These are phyloP conservation scores for Shargacucullia verbasci DNA, from an alignment of 2,888 invertebrate species.

Conservation along the genomic window DNA sequence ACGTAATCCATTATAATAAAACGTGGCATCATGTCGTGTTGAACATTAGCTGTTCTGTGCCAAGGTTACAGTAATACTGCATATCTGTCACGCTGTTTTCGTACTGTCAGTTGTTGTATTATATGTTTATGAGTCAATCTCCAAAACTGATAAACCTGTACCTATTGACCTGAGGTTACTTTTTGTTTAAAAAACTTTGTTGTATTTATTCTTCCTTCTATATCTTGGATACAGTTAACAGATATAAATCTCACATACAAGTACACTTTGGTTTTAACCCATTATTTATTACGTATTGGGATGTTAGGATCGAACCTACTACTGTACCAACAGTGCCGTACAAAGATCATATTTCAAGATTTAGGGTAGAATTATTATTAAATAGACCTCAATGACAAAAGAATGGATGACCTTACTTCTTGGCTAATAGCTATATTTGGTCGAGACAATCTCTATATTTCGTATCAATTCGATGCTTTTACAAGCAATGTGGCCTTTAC, in stretches of 20 bases:
- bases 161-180: too few relatives aligned
- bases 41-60: conserved; percentile 43
- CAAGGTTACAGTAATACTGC: conserved; percentile 51
- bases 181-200: too few relatives aligned
- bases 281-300: too few relatives aligned
- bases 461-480: conserved; percentile 22
- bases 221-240: too few relatives aligned
- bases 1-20: conserved; percentile 45
- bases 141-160: conserved; percentile 2
- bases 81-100: conserved; percentile 32
- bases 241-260: too few relatives aligned
- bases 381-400: neutral
- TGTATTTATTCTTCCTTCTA: too few relatives aligned
- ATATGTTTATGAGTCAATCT: conserved; percentile 11
- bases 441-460: conserved; percentile 22
- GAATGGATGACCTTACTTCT: conserved; percentile 19
- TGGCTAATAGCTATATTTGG: conserved; percentile 25
- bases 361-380: neutral
- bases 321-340: too few relatives aligned
- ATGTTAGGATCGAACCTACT: too few relatives aligned
- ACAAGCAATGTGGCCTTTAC: conserved; percentile 37
- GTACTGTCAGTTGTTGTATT: conserved; percentile 15
- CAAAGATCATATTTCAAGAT: neutral
- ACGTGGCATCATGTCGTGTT: conserved; percentile 47
- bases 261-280: too few relatives aligned